Conservation (phyloP, 2,888 invertebrate species). For the Hololepta plana region DNA sequence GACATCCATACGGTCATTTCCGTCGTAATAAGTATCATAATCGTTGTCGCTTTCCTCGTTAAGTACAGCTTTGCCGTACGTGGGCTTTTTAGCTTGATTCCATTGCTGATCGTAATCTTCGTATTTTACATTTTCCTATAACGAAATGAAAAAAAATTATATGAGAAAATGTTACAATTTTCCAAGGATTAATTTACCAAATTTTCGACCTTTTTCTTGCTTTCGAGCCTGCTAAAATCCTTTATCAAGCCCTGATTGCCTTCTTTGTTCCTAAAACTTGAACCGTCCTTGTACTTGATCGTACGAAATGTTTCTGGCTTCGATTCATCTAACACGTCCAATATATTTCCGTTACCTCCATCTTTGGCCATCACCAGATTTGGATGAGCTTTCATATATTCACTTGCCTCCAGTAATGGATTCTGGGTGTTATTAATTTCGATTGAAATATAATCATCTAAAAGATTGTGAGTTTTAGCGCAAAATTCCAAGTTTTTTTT, state of each 20-base stretch:
- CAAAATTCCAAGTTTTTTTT: too few species aligned
- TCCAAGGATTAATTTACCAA: too few species aligned
- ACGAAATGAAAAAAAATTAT: too few species aligned
- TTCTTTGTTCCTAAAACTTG: slow-evolving; percentile 23
- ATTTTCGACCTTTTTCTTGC: too few species aligned
- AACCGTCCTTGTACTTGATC: slow-evolving; percentile 12
- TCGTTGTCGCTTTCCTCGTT: too few species aligned
- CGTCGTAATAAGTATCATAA: too few species aligned
- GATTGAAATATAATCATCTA: slow-evolving; percentile 16
- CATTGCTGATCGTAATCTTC: too few species aligned
- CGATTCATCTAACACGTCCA: not conserved
- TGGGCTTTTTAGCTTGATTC: too few species aligned
- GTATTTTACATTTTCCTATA: too few species aligned
- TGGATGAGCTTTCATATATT: slow-evolving; percentile 20
- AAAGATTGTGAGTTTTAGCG: slow-evolving; percentile 6
- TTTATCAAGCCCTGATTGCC: slow-evolving; percentile 17
- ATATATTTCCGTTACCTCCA: slow-evolving; percentile 1
- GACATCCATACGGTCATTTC: too few species aligned
- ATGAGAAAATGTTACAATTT: too few species aligned
- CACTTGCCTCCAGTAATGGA: slow-evolving; percentile 18
- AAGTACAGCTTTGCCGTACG: too few species aligned
- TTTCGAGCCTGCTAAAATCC: slow-evolving; percentile 14
- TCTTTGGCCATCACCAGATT: slow-evolving; percentile 10
- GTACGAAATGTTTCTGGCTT: slow-evolving; percentile 8
- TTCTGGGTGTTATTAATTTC: slow-evolving; percentile 21